Percentiles rank a stretch among this genome's conserved stretches.
These are phyloP conservation scores for Drosophila insularis DNA, from an alignment of 1,140 invertebrate genomes.

Conservation along the genomic window DNA sequence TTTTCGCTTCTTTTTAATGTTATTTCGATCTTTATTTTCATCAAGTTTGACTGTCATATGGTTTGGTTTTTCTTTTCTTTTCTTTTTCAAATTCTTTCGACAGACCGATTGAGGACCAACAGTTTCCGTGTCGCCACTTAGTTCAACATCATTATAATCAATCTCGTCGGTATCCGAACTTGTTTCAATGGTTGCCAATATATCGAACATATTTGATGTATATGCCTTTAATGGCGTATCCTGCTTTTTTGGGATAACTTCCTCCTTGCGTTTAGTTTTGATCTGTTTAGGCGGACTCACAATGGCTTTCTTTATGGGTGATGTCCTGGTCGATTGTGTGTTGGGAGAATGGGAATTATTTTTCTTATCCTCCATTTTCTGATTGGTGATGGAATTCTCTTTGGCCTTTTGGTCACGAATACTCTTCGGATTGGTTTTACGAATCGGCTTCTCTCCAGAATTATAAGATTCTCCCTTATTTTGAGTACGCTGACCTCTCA, in stretches of 20 bases:
- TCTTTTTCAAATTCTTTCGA: not conserved
- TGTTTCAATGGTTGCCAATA: not conserved
- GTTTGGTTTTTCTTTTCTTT: too few relatives aligned
- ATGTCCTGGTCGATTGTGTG: not conserved
- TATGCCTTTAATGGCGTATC: not conserved
- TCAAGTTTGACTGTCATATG: too few relatives aligned
- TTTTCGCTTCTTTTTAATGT: too few relatives aligned
- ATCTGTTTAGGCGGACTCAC: not conserved
- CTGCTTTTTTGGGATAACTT: not conserved
- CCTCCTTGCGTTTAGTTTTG: not conserved
- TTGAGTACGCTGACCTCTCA: not conserved
- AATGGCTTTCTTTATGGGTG: not conserved
- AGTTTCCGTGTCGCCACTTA: not conserved
- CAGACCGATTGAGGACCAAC: not conserved
- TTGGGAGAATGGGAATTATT: not conserved
- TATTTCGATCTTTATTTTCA: too few relatives aligned
- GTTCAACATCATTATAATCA: not conserved
- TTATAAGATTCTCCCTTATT: not conserved
- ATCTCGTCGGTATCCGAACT: not conserved
- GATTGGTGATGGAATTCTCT: not conserved
- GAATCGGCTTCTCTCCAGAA: not conserved
- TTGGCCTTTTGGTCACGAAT: not conserved
- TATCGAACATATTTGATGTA: slow-evolving; percentile 9
- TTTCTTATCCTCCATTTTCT: not conserved
- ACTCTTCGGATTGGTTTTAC: too few relatives aligned